These are phyloP conservation scores for Chrysaora quinquecirrha DNA, from an alignment of 30 jellyfish, hydroid and myxozoan genomes.

Conservation along the genomic window DNA sequence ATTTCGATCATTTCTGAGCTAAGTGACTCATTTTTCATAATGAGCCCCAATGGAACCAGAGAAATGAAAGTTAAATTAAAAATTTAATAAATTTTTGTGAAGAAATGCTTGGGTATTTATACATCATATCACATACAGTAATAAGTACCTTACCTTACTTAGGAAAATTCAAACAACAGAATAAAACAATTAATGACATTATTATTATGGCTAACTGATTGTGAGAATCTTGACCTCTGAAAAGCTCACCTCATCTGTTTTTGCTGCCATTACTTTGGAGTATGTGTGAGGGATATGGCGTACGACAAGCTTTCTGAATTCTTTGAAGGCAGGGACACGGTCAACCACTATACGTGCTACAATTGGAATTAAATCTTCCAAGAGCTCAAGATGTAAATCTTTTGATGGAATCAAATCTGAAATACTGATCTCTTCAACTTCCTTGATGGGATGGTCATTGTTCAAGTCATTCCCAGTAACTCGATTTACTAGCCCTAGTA, in stretches of 20 bases:
- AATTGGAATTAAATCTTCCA: neutral
- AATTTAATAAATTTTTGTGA: no score
- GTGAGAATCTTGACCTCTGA: no score
- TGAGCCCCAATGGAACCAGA: slow-evolving; percentile 29
- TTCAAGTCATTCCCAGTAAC: neutral
- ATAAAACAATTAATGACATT: no score
- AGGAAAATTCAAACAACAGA: no score
- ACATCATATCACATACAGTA: no score
- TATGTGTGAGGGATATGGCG: neutral
- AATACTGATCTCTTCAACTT: neutral
- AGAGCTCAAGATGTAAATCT: neutral
- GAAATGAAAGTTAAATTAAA: neutral
- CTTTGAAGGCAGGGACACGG: neutral
- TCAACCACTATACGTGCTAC: slow-evolving; percentile 2
- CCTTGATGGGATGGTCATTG: neutral
- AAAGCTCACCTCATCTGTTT: slow-evolving; percentile 2
- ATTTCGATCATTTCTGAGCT: slow-evolving; percentile 7
- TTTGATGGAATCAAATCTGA: neutral
- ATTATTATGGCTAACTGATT: no score
- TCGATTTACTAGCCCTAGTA: neutral
- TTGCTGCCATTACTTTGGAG: neutral
- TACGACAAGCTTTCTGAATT: slow-evolving; percentile 1
- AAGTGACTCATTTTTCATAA: slow-evolving; percentile 4
- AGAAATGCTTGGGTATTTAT: no score
- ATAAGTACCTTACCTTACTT: no score